Conservation (phyloP, 1,140 invertebrate species). For the Aethina tumida region DNA sequence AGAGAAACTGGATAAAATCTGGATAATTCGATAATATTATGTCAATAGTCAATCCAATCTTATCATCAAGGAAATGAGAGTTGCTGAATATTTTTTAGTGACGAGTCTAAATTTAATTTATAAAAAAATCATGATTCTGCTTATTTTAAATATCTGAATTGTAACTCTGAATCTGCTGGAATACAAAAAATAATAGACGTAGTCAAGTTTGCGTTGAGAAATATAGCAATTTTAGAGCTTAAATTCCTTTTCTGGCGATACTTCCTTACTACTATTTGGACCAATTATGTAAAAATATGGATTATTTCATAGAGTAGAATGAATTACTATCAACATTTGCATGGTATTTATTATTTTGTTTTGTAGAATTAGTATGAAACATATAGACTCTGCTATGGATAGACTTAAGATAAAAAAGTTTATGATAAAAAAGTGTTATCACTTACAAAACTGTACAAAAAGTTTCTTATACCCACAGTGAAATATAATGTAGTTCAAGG, state of each 20-base stretch:
- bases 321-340: background rate
- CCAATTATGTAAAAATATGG: slow-evolving; percentile 77
- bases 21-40: no score
- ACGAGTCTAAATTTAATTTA: no score
- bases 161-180: slow-evolving; percentile 59
- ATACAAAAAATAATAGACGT: slow-evolving; percentile 79
- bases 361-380: slow-evolving; percentile 67
- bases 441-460: slow-evolving; percentile 65
- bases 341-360: slow-evolving; percentile 5
- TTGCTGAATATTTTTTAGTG: no score
- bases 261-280: slow-evolving; percentile 69
- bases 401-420: slow-evolving; percentile 55
- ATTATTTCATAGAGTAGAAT: slow-evolving; percentile 76
- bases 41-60: no score
- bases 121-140: no score
- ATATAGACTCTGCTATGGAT: slow-evolving; percentile 66
- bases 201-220: slow-evolving; percentile 71
- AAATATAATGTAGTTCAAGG: no score
- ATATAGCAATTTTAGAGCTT: slow-evolving; percentile 71
- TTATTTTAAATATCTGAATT: no score
- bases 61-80: no score
- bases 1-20: no score
- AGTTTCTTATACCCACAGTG: slow-evolving; percentile 69
- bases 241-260: slow-evolving; percentile 81
- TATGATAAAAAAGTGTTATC: slow-evolving; percentile 54